Percentiles rank a stretch among this genome's conserved stretches.
Evolutionary conservation across 2,888 invertebrate genomes (phyloP).

Genomic region (Platerodrilus igneus): DNA sequence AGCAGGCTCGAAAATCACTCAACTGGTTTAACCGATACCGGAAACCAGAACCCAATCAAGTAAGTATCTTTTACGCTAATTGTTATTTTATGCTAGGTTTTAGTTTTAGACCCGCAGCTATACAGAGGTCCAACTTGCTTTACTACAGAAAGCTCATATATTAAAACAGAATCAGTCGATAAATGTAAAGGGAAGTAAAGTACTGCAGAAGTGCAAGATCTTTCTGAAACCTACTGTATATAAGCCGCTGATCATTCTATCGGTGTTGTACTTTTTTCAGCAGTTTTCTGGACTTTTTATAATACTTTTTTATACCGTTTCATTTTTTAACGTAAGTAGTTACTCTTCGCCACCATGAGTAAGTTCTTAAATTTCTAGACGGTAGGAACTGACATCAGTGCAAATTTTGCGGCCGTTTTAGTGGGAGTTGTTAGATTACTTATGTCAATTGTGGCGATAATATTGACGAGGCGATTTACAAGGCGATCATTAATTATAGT

Average conservation of each 20-base stretch:
- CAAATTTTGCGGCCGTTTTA: too few species aligned
- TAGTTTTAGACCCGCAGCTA: constrained; percentile 44
- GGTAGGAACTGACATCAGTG: too few species aligned
- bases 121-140: constrained; percentile 51
- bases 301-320: constrained; percentile 58
- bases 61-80: too few species aligned
- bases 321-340: constrained; percentile 53
- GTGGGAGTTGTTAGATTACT: too few species aligned
- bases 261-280: constrained; percentile 55
- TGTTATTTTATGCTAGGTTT: neutral
- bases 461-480: too few species aligned
- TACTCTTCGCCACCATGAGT: too few species aligned
- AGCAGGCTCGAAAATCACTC: constrained; percentile 52
- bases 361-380: too few species aligned
- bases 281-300: constrained; percentile 60
- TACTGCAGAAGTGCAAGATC: constrained; percentile 42
- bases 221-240: constrained; percentile 56
- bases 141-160: constrained; percentile 53
- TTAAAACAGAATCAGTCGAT: constrained; percentile 46
- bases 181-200: constrained; percentile 40
- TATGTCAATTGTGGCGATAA: too few species aligned
- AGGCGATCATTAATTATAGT: too few species aligned
- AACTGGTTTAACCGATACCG: constrained; percentile 49
- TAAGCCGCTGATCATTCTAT: constrained; percentile 54
- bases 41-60: constrained; percentile 45